phyloP scores from a whole-genome alignment of 1,140 invertebrate species.

The Coptotermes formosanus region DNA sequence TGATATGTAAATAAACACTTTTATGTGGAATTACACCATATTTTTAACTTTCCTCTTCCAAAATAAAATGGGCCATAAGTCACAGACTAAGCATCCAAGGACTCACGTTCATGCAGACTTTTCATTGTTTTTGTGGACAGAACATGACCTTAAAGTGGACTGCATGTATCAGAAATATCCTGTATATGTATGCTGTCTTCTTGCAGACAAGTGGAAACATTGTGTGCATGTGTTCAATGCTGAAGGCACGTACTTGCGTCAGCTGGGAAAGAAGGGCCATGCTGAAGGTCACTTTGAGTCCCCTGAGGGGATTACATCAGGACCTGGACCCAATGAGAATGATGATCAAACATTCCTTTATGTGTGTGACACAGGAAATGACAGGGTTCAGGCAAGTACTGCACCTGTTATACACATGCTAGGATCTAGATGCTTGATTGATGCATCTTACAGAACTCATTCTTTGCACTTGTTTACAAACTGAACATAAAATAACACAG shows the following conservation, averaged over 20 bases:
- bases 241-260: slow-evolving; percentile 57
- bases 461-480: background rate
- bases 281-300: slow-evolving; percentile 60
- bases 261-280: slow-evolving; percentile 63
- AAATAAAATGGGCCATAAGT: no score
- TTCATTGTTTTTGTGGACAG: no score
- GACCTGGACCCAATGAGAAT: slow-evolving; percentile 30
- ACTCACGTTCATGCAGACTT: no score
- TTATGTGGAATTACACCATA: no score
- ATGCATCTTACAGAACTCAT: background rate
- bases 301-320: slow-evolving; percentile 69
- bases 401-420: background rate
- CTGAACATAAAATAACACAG: no score
- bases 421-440: background rate
- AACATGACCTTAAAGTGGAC: no score
- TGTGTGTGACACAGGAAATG: slow-evolving; percentile 75
- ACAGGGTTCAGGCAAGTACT: slow-evolving; percentile 55
- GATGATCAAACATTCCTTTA: slow-evolving; percentile 58
- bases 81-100: no score
- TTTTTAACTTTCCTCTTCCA: no score
- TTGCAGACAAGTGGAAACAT: slow-evolving; percentile 68
- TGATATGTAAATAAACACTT: no score
- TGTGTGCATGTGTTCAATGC: slow-evolving; percentile 71
- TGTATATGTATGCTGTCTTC: no score
- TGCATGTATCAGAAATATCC: no score